Evolutionary conservation across 2,888 invertebrate genomes (phyloP).

Genomic region (Pemphredon lugubris): DNA sequence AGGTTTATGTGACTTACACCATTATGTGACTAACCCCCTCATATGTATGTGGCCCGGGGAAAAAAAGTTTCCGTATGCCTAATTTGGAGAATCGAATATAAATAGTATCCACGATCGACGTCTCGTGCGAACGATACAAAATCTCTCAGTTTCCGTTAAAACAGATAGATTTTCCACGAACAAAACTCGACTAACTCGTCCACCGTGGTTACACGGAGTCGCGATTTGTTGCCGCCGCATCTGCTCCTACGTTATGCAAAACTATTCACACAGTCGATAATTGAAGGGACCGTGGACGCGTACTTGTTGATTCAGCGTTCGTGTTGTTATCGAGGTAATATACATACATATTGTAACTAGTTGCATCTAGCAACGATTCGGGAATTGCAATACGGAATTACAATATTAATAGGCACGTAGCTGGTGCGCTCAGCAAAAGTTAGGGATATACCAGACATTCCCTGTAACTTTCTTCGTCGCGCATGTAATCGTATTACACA

Average conservation of each 20-base stretch:
- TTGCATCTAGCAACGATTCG: slow-evolving; percentile 4
- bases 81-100: too few species aligned
- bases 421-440: neutral
- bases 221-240: neutral
- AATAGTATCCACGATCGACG: too few species aligned
- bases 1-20: too few species aligned
- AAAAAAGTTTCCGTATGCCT: too few species aligned
- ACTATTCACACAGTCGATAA: neutral
- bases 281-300: slow-evolving; percentile 8
- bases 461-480: neutral
- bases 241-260: slow-evolving; percentile 4
- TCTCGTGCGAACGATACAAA: too few species aligned
- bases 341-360: slow-evolving; percentile 18
- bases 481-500: too few species aligned
- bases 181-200: neutral
- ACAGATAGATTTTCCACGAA: too few species aligned
- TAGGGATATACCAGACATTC: neutral
- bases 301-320: slow-evolving; percentile 15
- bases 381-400: neutral
- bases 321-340: neutral
- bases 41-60: too few species aligned
- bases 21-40: too few species aligned
- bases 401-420: neutral
- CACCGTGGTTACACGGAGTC: neutral
- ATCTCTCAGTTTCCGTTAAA: too few species aligned